Evolutionary conservation across 2,797 vertebrate species (phyloP).

Genomic region (Neosilurus hyrtlii): DNA sequence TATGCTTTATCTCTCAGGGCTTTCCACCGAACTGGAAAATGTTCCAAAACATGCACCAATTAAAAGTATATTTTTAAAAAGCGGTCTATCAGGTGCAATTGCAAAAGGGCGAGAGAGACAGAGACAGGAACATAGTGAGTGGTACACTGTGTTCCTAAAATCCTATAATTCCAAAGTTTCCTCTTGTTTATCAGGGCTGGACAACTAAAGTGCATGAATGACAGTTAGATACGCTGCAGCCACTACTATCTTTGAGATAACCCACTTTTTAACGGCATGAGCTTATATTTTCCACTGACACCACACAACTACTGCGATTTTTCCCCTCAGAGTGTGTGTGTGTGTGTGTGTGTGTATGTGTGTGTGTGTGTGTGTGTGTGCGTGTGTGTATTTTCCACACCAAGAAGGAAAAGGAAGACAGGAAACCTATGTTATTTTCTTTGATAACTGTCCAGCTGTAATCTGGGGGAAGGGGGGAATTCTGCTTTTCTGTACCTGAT

Average conservation of each 20-base stretch:
- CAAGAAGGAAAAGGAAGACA: conserved; percentile 46
- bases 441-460: conserved; percentile 33
- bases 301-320: conserved; percentile 22
- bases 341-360: conserved; percentile 34
- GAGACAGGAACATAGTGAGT: neutral
- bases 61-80: neutral
- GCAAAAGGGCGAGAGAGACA: neutral
- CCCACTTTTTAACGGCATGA: conserved; percentile 24
- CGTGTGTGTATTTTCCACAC: conserved; percentile 40
- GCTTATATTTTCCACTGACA: conserved; percentile 52
- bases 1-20: neutral
- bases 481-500: conserved; percentile 68
- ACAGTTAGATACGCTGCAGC: conserved; percentile 23
- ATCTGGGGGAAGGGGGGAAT: neutral
- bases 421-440: conserved; percentile 45
- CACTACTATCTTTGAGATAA: conserved; percentile 24
- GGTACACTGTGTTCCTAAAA: neutral
- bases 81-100: neutral
- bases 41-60: conserved; percentile 12
- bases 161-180: conserved; percentile 10
- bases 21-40: conserved; percentile 20
- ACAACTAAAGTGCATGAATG: conserved; percentile 12
- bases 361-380: conserved; percentile 24
- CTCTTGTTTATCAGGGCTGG: conserved; percentile 36
- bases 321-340: conserved; percentile 41